Evolutionary conservation across 2,797 vertebrate genomes (phyloP), one percentile per base, ranked within the genome.

Genomic region (Halcyon leucocephala): DNA sequence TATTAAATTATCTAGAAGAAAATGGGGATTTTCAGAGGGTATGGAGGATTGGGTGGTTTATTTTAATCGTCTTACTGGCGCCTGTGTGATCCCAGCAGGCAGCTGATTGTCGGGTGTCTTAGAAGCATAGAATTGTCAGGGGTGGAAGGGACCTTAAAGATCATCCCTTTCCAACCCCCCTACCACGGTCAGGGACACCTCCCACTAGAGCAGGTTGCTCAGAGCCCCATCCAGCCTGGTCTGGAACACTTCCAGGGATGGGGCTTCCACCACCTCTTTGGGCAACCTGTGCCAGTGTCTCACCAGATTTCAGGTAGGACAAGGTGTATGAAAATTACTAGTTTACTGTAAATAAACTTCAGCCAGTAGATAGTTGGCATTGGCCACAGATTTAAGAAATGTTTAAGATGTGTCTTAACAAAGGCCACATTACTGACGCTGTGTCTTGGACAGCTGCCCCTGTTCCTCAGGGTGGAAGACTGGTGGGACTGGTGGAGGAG

Each of bases 391-490:
- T n/a, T 74, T 12, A 67, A 76, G 31, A 61, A 69, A 22, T 2
- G 0, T 37, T 82, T 61, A 33, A 52, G 19, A 54, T 2, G 2
- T 41, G 20, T 35, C 31, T 78, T 81, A 46, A 35, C 22, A 11
- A 25, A 70, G 31, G 33, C 52, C 21, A 12, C 1, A 0, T 21
- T 54, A 31, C 58, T 57, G 58, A 41, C 0, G 1, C 54, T 57
- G 6, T 25, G 17, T 69, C 29, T 51, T 55, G 48, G 41, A n/a
- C 1, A 1, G 7, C 46, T 74, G 35, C 25, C 84, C 8, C n/a
- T 0, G 0, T 33, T 81, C 39, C 52, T 71, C 5, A 5, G 31
- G 22, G 51, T 76, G 28, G 8, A 41, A 48, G 51, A 70, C 35
- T 1, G 1, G 19, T n/a, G 31, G 61, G 69, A 29, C 35, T 71